phyloP scores from a whole-genome alignment of 1,140 invertebrate genomes.

The Diorhabda sublineata region DNA sequence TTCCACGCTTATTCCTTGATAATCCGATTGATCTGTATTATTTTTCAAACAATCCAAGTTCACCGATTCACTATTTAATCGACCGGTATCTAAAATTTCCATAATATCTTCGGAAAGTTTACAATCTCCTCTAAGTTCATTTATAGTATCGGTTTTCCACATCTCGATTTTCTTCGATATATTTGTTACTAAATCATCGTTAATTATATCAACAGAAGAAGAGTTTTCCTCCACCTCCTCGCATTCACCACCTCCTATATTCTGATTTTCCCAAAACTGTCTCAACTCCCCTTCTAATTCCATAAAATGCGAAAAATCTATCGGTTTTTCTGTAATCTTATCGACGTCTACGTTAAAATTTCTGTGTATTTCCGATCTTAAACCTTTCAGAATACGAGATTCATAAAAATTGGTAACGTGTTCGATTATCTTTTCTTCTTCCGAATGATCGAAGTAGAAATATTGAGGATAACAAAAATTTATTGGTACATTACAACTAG shows the following conservation, averaged over 20 bases:
- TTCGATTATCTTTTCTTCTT: conserved; percentile 14
- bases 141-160: neutral
- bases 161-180: neutral
- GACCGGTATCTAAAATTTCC: neutral
- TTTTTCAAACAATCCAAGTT: neutral
- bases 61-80: neutral
- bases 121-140: conserved; percentile 7
- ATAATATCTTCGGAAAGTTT: conserved; percentile 16
- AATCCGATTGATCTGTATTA: neutral
- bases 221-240: neutral
- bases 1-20: neutral
- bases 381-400: neutral
- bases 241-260: neutral
- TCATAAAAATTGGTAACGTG: conserved; percentile 5
- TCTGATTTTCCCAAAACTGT: neutral
- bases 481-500: conserved; percentile 25
- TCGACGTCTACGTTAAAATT: conserved; percentile 1
- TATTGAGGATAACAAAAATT: conserved; percentile 33
- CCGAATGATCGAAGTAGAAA: conserved; percentile 18
- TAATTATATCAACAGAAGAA: neutral
- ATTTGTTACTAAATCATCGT: neutral
- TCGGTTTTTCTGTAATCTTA: neutral
- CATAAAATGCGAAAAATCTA: conserved; percentile 19
- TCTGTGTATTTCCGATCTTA: neutral
- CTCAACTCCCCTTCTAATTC: conserved; percentile 14